Conservation (phyloP, 2,888 invertebrate species). For the Cistogaster globosa region DNA sequence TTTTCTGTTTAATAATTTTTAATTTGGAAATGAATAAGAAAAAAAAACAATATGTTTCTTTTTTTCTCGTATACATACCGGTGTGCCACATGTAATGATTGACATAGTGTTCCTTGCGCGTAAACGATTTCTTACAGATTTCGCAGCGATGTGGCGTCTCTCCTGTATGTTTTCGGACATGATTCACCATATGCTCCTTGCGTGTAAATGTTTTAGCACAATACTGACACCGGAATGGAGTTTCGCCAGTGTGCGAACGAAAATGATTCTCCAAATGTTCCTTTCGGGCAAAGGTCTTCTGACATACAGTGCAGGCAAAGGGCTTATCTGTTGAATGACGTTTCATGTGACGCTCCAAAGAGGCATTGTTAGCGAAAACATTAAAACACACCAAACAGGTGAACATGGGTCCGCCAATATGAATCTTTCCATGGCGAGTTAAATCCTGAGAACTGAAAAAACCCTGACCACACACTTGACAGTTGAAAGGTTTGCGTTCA, state of each 20-base stretch:
- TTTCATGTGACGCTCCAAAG: slow-evolving; percentile 90
- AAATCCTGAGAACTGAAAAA: slow-evolving; percentile 91
- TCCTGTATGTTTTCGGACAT: slow-evolving; percentile 91
- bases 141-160: slow-evolving; percentile 94
- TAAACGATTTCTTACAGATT: slow-evolving; percentile 93
- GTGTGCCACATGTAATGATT: slow-evolving; percentile 90
- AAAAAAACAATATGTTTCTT: not conserved
- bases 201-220: slow-evolving; percentile 94
- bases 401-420: slow-evolving; percentile 90
- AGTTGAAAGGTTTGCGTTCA: slow-evolving; percentile 92
- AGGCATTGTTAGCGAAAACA: slow-evolving; percentile 89
- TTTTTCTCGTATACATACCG: slow-evolving; percentile 82
- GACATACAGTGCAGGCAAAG: slow-evolving; percentile 92
- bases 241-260: slow-evolving; percentile 91
- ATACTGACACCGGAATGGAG: slow-evolving; percentile 92
- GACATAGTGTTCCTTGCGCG: slow-evolving; percentile 93
- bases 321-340: slow-evolving; percentile 92
- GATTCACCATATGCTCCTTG: slow-evolving; percentile 93
- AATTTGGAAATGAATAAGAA: too few species aligned
- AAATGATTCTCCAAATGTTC: slow-evolving; percentile 95
- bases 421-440: slow-evolving; percentile 92
- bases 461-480: slow-evolving; percentile 92
- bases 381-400: slow-evolving; percentile 89
- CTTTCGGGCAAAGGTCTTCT: slow-evolving; percentile 93
- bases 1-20: too few species aligned